phyloP scores from a whole-genome alignment of 2,888 invertebrate species.

The Oligia strigilis region DNA sequence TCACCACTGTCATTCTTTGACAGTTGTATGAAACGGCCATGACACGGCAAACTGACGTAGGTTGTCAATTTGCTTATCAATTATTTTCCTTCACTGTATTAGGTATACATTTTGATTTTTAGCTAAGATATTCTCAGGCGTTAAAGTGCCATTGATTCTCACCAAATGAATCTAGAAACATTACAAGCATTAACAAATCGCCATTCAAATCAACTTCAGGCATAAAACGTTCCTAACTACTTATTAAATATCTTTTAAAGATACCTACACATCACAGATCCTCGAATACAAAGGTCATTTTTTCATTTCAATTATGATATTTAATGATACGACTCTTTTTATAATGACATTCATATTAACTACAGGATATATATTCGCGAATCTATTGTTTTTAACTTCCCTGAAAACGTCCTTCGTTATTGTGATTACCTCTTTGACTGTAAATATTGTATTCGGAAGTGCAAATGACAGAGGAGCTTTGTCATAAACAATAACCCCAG shows the following conservation, averaged over 20 bases:
- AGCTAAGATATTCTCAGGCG: background rate
- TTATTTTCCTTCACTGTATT: background rate
- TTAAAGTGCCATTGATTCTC: background rate
- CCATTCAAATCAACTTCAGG: slow-evolving; percentile 23
- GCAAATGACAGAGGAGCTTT: background rate
- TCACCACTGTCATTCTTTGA: too few species aligned
- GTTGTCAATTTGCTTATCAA: too few species aligned
- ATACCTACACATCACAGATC: slow-evolving; percentile 31
- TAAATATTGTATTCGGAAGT: slow-evolving; percentile 19
- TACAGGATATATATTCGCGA: slow-evolving; percentile 23
- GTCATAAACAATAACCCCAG: background rate
- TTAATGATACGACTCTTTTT: slow-evolving; percentile 37
- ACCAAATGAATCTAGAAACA: slow-evolving; percentile 16
- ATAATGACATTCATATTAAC: slow-evolving; percentile 19
- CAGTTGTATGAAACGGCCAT: too few species aligned
- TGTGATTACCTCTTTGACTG: slow-evolving; percentile 6
- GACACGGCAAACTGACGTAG: too few species aligned
- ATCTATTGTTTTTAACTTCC: slow-evolving; percentile 56
- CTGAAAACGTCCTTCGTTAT: slow-evolving; percentile 39
- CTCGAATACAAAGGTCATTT: slow-evolving; percentile 45
- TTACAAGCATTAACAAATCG: background rate
- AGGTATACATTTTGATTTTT: background rate
- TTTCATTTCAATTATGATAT: slow-evolving; percentile 46
- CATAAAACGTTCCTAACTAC: slow-evolving; percentile 17
- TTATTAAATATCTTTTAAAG: slow-evolving; percentile 37